phyloP scores from a whole-genome alignment of 2,797 vertebrate genomes.

The Arremon aurantiirostris region DNA sequence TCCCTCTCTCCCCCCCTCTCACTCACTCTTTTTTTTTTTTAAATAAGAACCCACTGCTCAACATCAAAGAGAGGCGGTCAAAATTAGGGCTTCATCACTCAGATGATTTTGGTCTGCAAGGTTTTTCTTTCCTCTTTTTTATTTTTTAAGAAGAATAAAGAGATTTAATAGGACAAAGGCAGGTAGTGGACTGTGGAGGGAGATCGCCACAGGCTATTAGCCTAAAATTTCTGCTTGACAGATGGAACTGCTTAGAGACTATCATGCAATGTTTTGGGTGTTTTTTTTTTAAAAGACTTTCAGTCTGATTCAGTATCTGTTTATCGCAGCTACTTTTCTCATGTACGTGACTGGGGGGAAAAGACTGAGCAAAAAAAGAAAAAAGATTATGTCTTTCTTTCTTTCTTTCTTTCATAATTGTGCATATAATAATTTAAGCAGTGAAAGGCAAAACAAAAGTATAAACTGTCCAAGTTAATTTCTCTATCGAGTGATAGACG shows the following conservation, averaged over 20 bases:
- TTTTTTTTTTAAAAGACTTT: slow-evolving; percentile 60
- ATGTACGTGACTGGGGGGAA: slow-evolving; percentile 62
- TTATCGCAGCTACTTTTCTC: slow-evolving; percentile 80
- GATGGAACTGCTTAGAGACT: slow-evolving; percentile 97
- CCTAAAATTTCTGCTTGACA: slow-evolving; percentile 93
- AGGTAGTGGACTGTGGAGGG: slow-evolving; percentile 89
- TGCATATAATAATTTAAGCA: slow-evolving; percentile 6
- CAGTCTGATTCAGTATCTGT: slow-evolving; percentile 82
- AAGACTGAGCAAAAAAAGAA: background rate
- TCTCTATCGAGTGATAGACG: background rate
- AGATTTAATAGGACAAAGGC: slow-evolving; percentile 93
- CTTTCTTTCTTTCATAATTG: background rate
- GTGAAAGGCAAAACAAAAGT: slow-evolving; percentile 32
- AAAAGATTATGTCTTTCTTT: background rate
- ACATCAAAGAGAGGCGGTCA: slow-evolving; percentile 86
- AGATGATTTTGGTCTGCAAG: slow-evolving; percentile 85
- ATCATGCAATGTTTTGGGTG: slow-evolving; percentile 88
- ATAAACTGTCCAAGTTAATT: slow-evolving; percentile 5
- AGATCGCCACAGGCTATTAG: slow-evolving; percentile 92
- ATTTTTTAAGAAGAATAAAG: slow-evolving; percentile 83
- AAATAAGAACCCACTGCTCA: slow-evolving; percentile 79
- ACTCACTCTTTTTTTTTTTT: slow-evolving; percentile 43
- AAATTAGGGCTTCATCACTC: slow-evolving; percentile 87
- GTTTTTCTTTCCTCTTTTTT: slow-evolving; percentile 73
- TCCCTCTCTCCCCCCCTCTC: slow-evolving; percentile 11